These are phyloP conservation scores for Lypha dubia DNA, from an alignment of 2,888 invertebrate species.

Conservation along the genomic window DNA sequence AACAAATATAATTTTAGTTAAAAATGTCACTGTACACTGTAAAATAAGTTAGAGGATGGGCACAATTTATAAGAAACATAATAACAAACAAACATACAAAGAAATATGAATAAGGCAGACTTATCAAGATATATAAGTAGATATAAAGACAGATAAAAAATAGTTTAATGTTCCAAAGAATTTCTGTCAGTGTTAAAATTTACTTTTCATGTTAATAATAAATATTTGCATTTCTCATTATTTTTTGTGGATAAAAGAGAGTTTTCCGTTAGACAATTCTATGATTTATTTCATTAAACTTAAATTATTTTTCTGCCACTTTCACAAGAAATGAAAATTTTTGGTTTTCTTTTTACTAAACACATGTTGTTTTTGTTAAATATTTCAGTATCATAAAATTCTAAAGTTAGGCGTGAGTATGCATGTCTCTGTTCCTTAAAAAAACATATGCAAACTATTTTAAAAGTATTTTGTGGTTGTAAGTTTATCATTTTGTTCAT, in stretches of 20 bases:
- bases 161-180: background rate
- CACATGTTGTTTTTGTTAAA: conserved; percentile 23
- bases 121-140: too few relatives aligned
- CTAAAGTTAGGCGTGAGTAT: conserved; percentile 23
- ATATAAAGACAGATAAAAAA: background rate
- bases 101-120: too few relatives aligned
- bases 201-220: background rate
- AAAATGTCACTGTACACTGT: background rate
- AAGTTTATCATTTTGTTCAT: conserved; percentile 20
- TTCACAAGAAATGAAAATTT: conserved; percentile 50
- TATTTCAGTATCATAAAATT: conserved; percentile 20
- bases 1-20: conserved; percentile 2
- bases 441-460: conserved; percentile 2
- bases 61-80: too few relatives aligned
- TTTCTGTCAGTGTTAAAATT: conserved; percentile 22
- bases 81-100: too few relatives aligned
- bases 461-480: conserved; percentile 6
- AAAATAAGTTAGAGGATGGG: background rate
- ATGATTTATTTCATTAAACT: conserved; percentile 71
- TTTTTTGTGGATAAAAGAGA: conserved; percentile 40
- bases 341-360: background rate
- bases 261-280: conserved; percentile 51
- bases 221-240: conserved; percentile 64
- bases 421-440: background rate
- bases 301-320: conserved; percentile 68